Conservation (phyloP, 2,888 invertebrate genomes). For the Cepaea hortensis region DNA sequence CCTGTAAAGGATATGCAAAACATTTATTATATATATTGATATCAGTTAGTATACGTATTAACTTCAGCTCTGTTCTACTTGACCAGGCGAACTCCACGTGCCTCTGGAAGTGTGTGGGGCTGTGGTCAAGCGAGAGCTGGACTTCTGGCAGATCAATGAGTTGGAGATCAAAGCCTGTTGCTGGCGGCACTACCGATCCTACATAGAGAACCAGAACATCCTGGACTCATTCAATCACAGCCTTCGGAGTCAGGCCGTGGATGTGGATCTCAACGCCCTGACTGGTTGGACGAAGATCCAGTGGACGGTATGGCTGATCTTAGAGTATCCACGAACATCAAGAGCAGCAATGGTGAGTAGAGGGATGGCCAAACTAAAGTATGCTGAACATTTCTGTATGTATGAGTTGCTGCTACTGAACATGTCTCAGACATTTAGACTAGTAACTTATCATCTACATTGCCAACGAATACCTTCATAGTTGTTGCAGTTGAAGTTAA, state of each 20-base stretch:
- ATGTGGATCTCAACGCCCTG: constrained; percentile 61
- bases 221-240: constrained; percentile 73
- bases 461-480: too few species aligned
- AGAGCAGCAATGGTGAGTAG: constrained; percentile 71
- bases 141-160: constrained; percentile 75
- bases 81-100: constrained; percentile 74
- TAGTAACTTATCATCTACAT: too few species aligned
- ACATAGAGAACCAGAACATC: constrained; percentile 73
- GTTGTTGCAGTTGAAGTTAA: too few species aligned
- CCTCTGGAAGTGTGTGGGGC: constrained; percentile 75
- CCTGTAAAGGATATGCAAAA: too few species aligned
- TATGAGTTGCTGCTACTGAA: too few species aligned
- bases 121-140: constrained; percentile 74
- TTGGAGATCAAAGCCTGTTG: constrained; percentile 74
- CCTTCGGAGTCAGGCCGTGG: constrained; percentile 66
- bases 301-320: constrained; percentile 72
- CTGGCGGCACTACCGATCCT: constrained; percentile 73
- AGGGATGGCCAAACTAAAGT: background rate
- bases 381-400: too few species aligned
- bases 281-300: constrained; percentile 70
- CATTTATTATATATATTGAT: too few species aligned
- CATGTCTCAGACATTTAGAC: too few species aligned
- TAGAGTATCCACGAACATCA: constrained; percentile 74
- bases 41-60: too few species aligned
- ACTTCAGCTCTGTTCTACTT: background rate